Evolutionary conservation across 2,797 vertebrate species (phyloP).

Genomic region (Centroberyx gerrardi): DNA sequence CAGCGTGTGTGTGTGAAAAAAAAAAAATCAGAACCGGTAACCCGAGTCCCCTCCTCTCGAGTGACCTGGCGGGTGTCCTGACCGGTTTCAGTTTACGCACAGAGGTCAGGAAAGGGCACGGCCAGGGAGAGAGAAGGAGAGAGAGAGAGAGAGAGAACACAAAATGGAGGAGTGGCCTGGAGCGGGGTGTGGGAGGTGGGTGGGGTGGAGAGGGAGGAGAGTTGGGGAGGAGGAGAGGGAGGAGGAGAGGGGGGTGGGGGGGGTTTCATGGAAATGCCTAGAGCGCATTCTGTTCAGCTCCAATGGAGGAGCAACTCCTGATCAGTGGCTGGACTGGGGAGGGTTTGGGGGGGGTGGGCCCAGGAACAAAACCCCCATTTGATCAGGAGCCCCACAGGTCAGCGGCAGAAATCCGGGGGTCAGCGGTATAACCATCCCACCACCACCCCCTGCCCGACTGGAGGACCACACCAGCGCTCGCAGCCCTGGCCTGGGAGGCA

Average conservation of each 20-base stretch:
- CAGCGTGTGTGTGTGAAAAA: constrained; percentile 12
- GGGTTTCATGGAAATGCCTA: constrained; percentile 79
- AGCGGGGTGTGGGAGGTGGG: constrained; percentile 61
- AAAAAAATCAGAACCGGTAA: constrained; percentile 62
- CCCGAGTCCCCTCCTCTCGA: constrained; percentile 63
- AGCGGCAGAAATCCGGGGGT: constrained; percentile 70
- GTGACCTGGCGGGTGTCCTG: constrained; percentile 80
- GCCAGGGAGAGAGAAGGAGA: constrained; percentile 65
- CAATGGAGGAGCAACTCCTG: constrained; percentile 77
- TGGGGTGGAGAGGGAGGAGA: constrained; percentile 56
- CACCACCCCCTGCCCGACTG: constrained; percentile 42
- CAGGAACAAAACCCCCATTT: constrained; percentile 70
- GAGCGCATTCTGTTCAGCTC: constrained; percentile 81
- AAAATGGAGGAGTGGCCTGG: constrained; percentile 80
- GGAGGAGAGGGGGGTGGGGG: constrained; percentile 63
- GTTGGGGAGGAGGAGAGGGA: constrained; percentile 39
- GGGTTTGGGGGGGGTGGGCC: constrained; percentile 30
- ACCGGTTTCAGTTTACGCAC: constrained; percentile 82
- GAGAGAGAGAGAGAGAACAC: constrained; percentile 47
- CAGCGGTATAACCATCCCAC: constrained; percentile 50
- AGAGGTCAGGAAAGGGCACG: constrained; percentile 83
- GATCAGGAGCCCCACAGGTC: constrained; percentile 74
- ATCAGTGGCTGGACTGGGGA: constrained; percentile 59
- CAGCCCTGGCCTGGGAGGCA: constrained; percentile 9
- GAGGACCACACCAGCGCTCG: constrained; percentile 53